Base-by-base conservation (phyloP, 2,113 vertebrate species). In the Cebidichthys violaceus region DNA sequence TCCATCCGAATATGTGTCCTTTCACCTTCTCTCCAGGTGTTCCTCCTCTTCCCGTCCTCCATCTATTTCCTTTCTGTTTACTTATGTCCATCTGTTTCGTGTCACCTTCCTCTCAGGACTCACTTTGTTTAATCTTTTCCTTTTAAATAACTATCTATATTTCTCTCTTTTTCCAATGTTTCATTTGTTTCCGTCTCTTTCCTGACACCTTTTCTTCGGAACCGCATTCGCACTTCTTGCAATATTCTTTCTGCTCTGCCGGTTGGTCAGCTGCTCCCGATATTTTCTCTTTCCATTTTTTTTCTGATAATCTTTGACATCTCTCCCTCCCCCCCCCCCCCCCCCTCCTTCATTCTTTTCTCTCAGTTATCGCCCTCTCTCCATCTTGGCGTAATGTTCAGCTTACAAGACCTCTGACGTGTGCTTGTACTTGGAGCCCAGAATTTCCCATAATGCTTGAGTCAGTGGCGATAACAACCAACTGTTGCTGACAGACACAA, bases 51-150 rank as follows among this genome's bases (percentile, higher is more conserved):
- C 27, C 9, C 45, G 7, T 76, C 71, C 54, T 62, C 22, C 20
- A 9, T 70, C 78, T 11, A 3, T 67, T 41, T 27, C 52, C 31
- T 75, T 6, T 68, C 61, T 9, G 2, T 45, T 66, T 68, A 68
- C 75, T 71, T 35, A 22, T 35, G 62, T 61, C 65, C 88, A 65
- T 84, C 88, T 92, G 84, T 33, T 74, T 87, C 9, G 2, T 80
- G 71, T 91, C 87, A 77, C 57, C 59, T 47, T 75, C 70, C 7
- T 14, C n/a, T 69, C 1, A 29, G 27, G 39, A 57, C 70, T 85
- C 8, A 8, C 73, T 90, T 78, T 90, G 87, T 89, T 89, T 83
- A 81, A 81, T 62, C 27, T 71, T 57, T 82, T 4, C 27, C 20
- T 82, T 82, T 86, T 79, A 64, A 65, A 74, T 70, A 66, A 79